Base-by-base conservation (phyloP, 2,888 invertebrate species). In the Drosophila picticornis region DNA sequence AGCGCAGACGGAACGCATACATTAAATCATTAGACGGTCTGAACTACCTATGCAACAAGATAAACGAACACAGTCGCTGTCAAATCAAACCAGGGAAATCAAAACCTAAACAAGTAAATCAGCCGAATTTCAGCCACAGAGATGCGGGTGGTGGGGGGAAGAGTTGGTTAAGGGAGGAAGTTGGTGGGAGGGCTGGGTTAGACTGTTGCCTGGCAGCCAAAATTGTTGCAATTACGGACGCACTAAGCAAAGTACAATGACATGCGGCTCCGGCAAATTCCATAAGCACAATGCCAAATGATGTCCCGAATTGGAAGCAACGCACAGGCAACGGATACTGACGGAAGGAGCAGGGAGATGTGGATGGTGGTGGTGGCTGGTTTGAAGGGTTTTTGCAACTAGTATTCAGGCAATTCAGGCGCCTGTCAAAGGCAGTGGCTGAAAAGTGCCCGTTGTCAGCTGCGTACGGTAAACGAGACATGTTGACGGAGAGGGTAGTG, bases 221-320 rank as follows among this genome's bases (percentile, higher is more conserved):
- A 87, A 88, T 78, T 78, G 91, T 90, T 90, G 90, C 87, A 90
- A 90, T 90, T 90, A 87, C 85, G 70, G 72, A 32, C 56, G 75
- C 65, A 56, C 68, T 77, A 75, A 74, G 74, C 80, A 76, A 58
- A 34, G 72, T 52, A 79, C 80, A 77, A 68, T 75, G 79, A 38
- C 56, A 59, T 63, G 62, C 64, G 62, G 32, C 55, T 58, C 67
- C 48, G 59, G 79, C 56, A 70, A 89, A 90, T 90, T 89, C 90
- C 90, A 86, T 86, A 86, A 87, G 84, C 74, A 81, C 84, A 88
- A 83, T 83, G 65, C 67, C 67, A 86, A 80, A 86, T 85, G 86
- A 88, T 87, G 88, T 71, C 67, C 64, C 38, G 64, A 55, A 64
- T 62, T 67, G 59, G 55, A 34, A 36, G 40, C 13, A 22, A 32